phyloP scores from a whole-genome alignment of 2,113 vertebrate genomes.

The Chunga burmeisteri region DNA sequence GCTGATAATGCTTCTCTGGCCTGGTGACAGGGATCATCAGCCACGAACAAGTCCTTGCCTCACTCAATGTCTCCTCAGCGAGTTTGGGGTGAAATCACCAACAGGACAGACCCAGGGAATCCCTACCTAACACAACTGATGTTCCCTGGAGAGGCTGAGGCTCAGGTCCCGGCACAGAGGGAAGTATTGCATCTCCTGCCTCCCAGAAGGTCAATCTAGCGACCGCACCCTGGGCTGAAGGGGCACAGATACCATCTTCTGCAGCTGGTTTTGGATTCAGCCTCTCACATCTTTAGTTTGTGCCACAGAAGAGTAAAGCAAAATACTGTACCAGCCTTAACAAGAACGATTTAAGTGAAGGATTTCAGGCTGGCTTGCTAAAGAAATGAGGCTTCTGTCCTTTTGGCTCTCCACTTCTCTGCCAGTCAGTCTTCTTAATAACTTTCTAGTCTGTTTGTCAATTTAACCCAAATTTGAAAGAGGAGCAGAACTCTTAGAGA shows the following conservation, averaged over 20 bases:
- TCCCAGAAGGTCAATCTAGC: background rate
- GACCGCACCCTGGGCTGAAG: background rate
- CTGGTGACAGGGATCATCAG: background rate
- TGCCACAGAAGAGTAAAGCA: background rate
- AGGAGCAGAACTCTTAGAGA: background rate
- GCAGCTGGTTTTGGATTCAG: background rate
- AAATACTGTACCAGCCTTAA: background rate
- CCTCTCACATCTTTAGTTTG: background rate
- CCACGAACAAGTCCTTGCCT: background rate
- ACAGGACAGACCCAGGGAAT: accelerated
- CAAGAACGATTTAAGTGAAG: background rate
- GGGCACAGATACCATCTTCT: background rate
- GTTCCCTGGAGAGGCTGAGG: background rate
- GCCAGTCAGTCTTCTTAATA: background rate
- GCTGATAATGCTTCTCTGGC: background rate
- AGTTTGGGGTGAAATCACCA: background rate
- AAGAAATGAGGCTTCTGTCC: background rate
- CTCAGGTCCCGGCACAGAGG: background rate
- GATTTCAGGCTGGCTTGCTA: background rate
- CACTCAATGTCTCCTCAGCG: background rate
- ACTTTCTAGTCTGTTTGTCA: background rate
- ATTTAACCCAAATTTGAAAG: conserved; percentile 22
- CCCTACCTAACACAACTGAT: background rate
- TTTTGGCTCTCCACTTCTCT: background rate
- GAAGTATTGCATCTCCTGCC: background rate